Evolutionary conservation across 2,888 invertebrate genomes (phyloP).

Genomic region (Girardia tigrina): DNA sequence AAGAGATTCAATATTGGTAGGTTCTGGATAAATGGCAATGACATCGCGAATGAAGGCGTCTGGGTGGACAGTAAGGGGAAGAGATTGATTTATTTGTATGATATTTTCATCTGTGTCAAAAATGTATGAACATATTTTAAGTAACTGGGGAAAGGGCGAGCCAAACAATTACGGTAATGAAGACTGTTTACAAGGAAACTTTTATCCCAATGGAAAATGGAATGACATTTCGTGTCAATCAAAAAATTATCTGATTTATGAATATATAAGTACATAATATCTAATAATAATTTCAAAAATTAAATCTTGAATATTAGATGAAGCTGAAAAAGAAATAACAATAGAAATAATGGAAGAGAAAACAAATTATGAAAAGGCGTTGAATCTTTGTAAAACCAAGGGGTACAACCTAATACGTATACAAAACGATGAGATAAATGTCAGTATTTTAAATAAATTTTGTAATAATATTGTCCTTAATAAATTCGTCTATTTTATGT

Average conservation of each 20-base stretch:
- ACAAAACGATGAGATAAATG: background rate
- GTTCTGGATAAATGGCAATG: no score
- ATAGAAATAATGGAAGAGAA: background rate
- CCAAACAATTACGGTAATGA: background rate
- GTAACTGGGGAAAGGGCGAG: background rate
- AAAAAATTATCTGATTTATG: background rate
- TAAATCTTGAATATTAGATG: background rate
- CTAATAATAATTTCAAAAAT: no score
- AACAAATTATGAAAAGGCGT: background rate
- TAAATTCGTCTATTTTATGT: background rate
- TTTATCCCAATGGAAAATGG: slow-evolving; percentile 1
- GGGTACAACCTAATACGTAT: background rate
- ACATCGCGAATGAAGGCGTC: no score
- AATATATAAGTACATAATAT: background rate
- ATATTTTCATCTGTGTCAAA: no score
- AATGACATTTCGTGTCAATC: slow-evolving; percentile 2
- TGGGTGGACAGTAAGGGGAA: no score
- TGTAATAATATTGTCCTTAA: background rate
- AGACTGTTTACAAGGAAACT: background rate
- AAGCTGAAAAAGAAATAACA: background rate
- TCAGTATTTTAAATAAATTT: background rate
- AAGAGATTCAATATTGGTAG: no score
- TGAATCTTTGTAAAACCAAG: background rate
- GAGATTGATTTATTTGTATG: no score
- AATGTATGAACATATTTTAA: no score